These are phyloP conservation scores for Toxotes lorentzi DNA, from an alignment of 2,797 vertebrate genomes.

Conservation along the genomic window DNA sequence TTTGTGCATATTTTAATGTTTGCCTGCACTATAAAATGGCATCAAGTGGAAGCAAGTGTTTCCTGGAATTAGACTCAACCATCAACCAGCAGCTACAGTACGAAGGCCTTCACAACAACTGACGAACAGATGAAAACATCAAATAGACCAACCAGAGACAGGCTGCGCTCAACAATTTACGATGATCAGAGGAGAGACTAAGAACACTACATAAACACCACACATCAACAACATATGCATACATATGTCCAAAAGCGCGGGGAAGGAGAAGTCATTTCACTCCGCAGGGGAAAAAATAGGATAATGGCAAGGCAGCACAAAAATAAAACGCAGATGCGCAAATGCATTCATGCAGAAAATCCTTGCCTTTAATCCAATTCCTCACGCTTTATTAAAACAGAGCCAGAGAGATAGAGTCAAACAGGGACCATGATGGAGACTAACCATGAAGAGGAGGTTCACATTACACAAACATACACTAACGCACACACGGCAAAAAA, in stretches of 20 bases:
- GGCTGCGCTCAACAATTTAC: background rate
- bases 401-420: conserved; percentile 58
- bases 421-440: conserved; percentile 52
- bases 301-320: conserved; percentile 60
- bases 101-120: background rate
- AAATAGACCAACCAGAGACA: background rate
- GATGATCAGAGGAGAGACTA: background rate
- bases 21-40: conserved; percentile 3
- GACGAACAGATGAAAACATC: conserved; percentile 9
- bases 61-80: conserved; percentile 15
- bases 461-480: conserved; percentile 41
- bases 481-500: conserved; percentile 10
- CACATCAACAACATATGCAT: background rate
- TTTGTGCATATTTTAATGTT: conserved; percentile 1
- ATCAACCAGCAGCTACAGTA: conserved; percentile 14
- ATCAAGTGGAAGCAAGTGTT: conserved; percentile 3
- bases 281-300: conserved; percentile 26
- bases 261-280: conserved; percentile 41
- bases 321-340: conserved; percentile 79
- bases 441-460: conserved; percentile 51
- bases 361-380: conserved; percentile 81
- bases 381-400: conserved; percentile 80
- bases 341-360: conserved; percentile 80
- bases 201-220: background rate
- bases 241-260: conserved; percentile 34